These are phyloP conservation scores for Diplogasteroides magnus DNA, from an alignment of 1,140 invertebrate species.

Conservation along the genomic window DNA sequence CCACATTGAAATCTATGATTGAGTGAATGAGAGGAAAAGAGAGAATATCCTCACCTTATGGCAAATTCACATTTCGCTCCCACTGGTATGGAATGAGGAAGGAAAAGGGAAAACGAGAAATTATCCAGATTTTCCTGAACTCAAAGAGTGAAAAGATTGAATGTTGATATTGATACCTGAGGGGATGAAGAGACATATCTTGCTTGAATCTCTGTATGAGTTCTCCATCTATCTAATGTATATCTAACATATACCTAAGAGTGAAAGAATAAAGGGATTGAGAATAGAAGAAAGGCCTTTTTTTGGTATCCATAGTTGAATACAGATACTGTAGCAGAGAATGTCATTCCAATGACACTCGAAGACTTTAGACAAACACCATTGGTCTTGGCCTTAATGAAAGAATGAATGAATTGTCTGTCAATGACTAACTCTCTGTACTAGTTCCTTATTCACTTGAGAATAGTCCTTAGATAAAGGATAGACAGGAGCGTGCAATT, in stretches of 20 bases:
- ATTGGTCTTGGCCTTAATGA: constrained; percentile 2
- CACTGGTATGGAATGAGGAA: constrained; percentile 7
- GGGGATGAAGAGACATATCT: background rate
- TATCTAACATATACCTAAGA: constrained; percentile 6
- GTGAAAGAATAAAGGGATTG: background rate
- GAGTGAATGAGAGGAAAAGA: background rate
- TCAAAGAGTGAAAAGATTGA: background rate
- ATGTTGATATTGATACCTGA: background rate
- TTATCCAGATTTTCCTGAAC: background rate
- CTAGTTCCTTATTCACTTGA: background rate
- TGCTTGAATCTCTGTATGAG: constrained; percentile 2
- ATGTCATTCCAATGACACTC: constrained; percentile 14
- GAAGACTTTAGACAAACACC: constrained; percentile 9
- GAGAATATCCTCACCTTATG: constrained; percentile 1
- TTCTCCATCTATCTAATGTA: constrained; percentile 7
- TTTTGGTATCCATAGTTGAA: constrained; percentile 2
- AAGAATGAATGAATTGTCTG: background rate
- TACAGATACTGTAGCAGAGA: constrained; percentile 3
- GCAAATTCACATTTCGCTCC: constrained; percentile 10
- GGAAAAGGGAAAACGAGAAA: constrained; percentile 13
- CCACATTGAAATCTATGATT: constrained; percentile 7
- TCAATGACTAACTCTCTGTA: background rate
- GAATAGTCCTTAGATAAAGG: background rate
- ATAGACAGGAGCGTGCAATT: background rate
- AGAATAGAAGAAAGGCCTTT: background rate